Percentiles rank a stretch among this genome's conserved stretches.
Evolutionary conservation across 2,797 vertebrate species (phyloP).

Genomic region (Sebastes goodei): DNA sequence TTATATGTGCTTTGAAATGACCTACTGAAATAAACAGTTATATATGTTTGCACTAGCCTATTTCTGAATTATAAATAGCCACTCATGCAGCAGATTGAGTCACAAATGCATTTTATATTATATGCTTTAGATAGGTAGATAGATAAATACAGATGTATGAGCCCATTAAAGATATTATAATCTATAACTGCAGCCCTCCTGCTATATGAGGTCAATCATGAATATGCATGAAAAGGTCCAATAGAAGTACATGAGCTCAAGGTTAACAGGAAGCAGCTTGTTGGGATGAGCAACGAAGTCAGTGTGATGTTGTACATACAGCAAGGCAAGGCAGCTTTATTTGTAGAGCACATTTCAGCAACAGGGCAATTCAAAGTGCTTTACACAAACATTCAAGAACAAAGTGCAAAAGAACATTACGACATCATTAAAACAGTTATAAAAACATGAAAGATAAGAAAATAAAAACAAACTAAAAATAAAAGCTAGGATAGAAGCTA

Average conservation of each 20-base stretch:
- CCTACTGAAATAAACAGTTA: neutral
- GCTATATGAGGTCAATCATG: neutral
- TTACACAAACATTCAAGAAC: too few species aligned
- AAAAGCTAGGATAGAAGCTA: too few species aligned
- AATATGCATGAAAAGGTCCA: slow-evolving; percentile 9
- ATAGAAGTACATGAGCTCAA: slow-evolving; percentile 37
- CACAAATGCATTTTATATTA: neutral
- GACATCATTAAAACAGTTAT: too few species aligned
- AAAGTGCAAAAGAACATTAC: too few species aligned
- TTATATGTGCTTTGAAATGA: neutral
- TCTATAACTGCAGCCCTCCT: neutral
- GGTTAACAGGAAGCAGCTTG: slow-evolving; percentile 69
- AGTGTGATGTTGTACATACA: neutral
- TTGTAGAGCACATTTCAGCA: too few species aligned
- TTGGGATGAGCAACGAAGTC: slow-evolving; percentile 28
- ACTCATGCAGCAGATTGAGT: neutral
- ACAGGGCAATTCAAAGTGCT: too few species aligned
- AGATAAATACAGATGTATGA: neutral
- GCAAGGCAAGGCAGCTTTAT: too few species aligned
- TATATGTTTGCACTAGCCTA: neutral
- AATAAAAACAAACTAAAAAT: too few species aligned
- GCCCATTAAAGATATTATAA: neutral
- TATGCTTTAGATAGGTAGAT: neutral
- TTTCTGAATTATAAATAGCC: neutral
- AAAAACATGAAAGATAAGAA: too few species aligned